Percentiles rank a stretch among this genome's conserved stretches.
Evolutionary conservation across 2,797 vertebrate species (phyloP).

Genomic region (Pseudotriccus pelzelni): DNA sequence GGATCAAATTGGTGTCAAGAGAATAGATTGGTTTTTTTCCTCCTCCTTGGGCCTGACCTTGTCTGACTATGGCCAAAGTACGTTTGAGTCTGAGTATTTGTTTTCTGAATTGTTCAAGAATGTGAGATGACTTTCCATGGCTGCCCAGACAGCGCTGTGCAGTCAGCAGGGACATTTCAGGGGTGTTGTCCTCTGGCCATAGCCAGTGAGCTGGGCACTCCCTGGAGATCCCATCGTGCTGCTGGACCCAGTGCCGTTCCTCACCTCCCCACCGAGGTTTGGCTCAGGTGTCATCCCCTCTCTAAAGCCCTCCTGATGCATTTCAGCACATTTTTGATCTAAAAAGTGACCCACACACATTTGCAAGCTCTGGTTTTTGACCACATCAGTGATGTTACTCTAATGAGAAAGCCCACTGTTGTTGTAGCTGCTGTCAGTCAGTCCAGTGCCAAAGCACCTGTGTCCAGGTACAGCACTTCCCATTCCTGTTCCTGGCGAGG

Average conservation of each 20-base stretch:
- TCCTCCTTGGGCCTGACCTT: background rate
- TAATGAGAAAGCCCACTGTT: background rate
- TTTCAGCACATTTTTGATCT: background rate
- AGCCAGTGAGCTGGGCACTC: background rate
- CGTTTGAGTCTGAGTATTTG: background rate
- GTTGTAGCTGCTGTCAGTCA: background rate
- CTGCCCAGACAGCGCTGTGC: background rate
- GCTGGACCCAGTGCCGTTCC: background rate
- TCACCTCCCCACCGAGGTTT: accelerated
- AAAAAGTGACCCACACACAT: accelerated
- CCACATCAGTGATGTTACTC: background rate
- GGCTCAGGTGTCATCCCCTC: background rate
- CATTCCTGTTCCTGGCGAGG: background rate
- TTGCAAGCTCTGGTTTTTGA: background rate
- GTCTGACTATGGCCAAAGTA: background rate
- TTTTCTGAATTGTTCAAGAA: background rate
- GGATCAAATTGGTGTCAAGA: background rate
- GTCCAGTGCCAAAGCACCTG: background rate
- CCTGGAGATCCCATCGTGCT: background rate
- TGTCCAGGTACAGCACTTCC: background rate
- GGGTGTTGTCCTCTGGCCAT: background rate
- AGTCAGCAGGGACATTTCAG: background rate
- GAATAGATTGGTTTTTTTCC: background rate
- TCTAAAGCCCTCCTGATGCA: background rate
- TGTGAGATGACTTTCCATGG: background rate